Evolutionary conservation across 2,797 vertebrate genomes (phyloP).

Genomic region (Acipenser oxyrinchus): DNA sequence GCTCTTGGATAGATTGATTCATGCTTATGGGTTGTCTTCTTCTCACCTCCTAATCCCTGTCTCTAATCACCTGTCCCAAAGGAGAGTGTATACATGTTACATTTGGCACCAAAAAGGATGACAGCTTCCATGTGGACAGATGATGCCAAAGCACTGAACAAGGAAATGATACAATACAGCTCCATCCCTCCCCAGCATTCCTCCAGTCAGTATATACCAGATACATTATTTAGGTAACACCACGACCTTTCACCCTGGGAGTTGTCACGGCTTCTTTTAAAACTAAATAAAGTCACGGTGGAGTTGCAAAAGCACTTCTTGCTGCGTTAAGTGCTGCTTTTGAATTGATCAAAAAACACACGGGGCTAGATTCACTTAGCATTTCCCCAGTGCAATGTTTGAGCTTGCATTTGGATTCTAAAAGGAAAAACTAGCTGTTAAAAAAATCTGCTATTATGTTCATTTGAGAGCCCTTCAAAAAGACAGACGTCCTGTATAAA

Average conservation of each 20-base stretch:
- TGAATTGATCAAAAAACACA: too few relatives aligned
- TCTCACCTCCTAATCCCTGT: background rate
- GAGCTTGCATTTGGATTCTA: too few relatives aligned
- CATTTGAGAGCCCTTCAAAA: too few relatives aligned
- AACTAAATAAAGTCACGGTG: too few relatives aligned
- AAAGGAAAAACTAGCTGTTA: too few relatives aligned
- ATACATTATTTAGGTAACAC: constrained; percentile 4
- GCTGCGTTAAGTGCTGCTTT: too few relatives aligned
- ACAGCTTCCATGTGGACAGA: background rate
- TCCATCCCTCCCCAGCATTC: background rate
- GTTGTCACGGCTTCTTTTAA: background rate
- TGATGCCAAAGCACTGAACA: background rate
- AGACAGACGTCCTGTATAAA: too few relatives aligned
- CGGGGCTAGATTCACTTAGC: too few relatives aligned
- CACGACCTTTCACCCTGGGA: too few relatives aligned
- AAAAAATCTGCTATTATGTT: too few relatives aligned
- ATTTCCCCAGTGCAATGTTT: too few relatives aligned
- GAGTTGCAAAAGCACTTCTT: too few relatives aligned
- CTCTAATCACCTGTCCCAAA: background rate
- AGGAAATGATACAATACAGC: background rate
- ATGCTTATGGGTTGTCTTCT: background rate
- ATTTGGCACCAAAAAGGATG: background rate
- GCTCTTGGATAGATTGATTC: constrained; percentile 17
- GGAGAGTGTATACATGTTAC: background rate
- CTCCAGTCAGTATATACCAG: constrained; percentile 6